Percentiles rank a stretch among this genome's conserved stretches.
These are phyloP conservation scores for Drosophila nannoptera DNA, from an alignment of 1,140 invertebrate genomes.

Conservation along the genomic window DNA sequence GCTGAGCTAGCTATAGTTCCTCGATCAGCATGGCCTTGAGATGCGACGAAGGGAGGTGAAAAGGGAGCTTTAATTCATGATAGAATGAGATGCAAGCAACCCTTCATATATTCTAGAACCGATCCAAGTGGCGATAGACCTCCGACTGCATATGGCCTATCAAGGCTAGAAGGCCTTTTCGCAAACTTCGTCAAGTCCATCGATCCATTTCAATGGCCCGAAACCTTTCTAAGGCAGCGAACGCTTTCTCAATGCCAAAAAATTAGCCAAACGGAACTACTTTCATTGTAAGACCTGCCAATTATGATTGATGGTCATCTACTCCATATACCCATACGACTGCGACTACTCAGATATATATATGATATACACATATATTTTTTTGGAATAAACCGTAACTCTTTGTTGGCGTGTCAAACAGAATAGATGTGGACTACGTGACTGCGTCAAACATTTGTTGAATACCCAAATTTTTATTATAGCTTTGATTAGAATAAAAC, in stretches of 20 bases:
- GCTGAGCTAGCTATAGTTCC: background rate
- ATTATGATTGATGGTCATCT: constrained; percentile 55
- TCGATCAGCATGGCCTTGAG: too few species aligned
- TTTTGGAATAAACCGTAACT: constrained; percentile 40
- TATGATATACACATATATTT: background rate
- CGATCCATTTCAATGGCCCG: background rate
- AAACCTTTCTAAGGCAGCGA: background rate
- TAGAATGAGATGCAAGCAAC: too few species aligned
- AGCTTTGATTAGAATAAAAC: constrained; percentile 59
- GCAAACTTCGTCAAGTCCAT: background rate
- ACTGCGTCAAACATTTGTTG: constrained; percentile 44
- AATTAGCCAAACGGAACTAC: constrained; percentile 46
- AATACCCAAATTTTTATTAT: constrained; percentile 34
- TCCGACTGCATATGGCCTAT: background rate
- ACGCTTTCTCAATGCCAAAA: constrained; percentile 41
- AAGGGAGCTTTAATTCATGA: too few species aligned
- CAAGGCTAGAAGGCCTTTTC: background rate
- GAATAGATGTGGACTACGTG: constrained; percentile 60
- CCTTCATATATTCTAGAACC: too few species aligned
- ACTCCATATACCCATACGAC: background rate
- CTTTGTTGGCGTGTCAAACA: constrained; percentile 39
- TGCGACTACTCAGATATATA: background rate
- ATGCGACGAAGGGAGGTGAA: too few species aligned
- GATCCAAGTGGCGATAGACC: background rate
- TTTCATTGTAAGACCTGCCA: constrained; percentile 53